A percentile compares a stretch with the other conserved stretches of the same genome.
These are phyloP conservation scores for Urechis unicinctus DNA, from an alignment of 2,888 invertebrate species.

Conservation along the genomic window DNA sequence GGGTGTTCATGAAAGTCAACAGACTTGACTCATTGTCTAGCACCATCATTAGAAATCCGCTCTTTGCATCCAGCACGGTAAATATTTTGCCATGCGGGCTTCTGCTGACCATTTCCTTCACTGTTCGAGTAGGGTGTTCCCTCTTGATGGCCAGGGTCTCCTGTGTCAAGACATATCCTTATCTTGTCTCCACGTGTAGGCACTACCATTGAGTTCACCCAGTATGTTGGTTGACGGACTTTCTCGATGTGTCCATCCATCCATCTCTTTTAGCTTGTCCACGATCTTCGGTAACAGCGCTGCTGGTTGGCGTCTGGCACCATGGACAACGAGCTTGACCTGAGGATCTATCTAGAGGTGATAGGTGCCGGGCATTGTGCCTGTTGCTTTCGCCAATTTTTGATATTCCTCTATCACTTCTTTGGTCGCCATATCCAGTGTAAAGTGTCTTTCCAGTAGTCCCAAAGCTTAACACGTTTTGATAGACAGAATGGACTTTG, in stretches of 20 bases:
- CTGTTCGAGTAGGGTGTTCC: conserved; percentile 1
- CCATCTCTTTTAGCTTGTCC: background rate
- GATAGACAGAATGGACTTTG: too few species aligned
- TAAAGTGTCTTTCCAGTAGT: too few species aligned
- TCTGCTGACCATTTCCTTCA: background rate
- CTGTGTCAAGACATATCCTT: conserved; percentile 1
- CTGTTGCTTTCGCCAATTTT: too few species aligned
- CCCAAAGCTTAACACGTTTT: too few species aligned
- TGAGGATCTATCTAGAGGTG: background rate
- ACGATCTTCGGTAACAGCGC: background rate
- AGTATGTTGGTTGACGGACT: background rate
- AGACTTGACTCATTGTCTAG: conserved; percentile 1
- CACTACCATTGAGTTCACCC: background rate
- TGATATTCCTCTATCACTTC: too few species aligned
- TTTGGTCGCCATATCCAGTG: too few species aligned
- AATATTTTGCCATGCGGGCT: background rate
- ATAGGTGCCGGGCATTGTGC: background rate
- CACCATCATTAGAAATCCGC: background rate
- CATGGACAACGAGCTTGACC: background rate
- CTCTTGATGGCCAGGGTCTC: background rate
- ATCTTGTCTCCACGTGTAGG: background rate
- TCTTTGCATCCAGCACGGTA: background rate
- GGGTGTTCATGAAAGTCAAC: background rate
- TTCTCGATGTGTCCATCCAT: background rate
- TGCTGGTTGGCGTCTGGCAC: background rate